Conservation (phyloP, 1,140 invertebrate genomes). For the Chymomyza costata region DNA sequence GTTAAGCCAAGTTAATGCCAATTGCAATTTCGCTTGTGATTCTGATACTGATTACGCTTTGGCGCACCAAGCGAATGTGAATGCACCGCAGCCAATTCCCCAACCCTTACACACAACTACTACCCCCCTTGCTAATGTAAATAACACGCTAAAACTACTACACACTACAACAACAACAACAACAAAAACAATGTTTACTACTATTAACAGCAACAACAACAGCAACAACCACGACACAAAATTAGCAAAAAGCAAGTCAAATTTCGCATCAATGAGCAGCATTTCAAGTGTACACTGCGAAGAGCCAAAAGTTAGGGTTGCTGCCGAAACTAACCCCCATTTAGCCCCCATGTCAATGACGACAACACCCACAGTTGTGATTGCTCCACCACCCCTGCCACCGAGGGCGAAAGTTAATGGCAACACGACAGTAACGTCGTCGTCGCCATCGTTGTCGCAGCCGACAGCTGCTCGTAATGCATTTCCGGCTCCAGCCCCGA, state of each 20-base stretch:
- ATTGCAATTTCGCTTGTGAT: conserved; percentile 22
- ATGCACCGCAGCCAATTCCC: too few relatives aligned
- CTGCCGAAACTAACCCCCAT: conserved; percentile 2
- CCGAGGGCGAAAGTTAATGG: conserved; percentile 61
- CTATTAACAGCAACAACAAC: conserved; percentile 27
- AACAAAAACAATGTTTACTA: conserved; percentile 22
- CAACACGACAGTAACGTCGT: conserved; percentile 1
- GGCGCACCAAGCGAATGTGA: conserved; percentile 6
- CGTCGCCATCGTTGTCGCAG: too few relatives aligned
- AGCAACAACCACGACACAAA: conserved; percentile 12
- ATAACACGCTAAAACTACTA: conserved; percentile 45
- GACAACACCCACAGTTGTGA: background rate
- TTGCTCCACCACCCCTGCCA: conserved; percentile 36
- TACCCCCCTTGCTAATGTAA: conserved; percentile 44
- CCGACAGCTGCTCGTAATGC: conserved; percentile 10
- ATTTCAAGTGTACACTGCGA: conserved; percentile 54
- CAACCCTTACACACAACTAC: conserved; percentile 6
- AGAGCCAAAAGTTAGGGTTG: conserved; percentile 53
- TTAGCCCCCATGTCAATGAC: conserved; percentile 2
- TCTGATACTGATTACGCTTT: conserved; percentile 1
- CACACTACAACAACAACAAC: conserved; percentile 29
- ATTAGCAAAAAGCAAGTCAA: conserved; percentile 30
- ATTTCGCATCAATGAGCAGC: conserved; percentile 61
- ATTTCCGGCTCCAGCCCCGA: background rate
- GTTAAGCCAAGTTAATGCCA: conserved; percentile 11